Conservation (phyloP, 2,888 invertebrate species). For the Tanypteryx hageni region DNA sequence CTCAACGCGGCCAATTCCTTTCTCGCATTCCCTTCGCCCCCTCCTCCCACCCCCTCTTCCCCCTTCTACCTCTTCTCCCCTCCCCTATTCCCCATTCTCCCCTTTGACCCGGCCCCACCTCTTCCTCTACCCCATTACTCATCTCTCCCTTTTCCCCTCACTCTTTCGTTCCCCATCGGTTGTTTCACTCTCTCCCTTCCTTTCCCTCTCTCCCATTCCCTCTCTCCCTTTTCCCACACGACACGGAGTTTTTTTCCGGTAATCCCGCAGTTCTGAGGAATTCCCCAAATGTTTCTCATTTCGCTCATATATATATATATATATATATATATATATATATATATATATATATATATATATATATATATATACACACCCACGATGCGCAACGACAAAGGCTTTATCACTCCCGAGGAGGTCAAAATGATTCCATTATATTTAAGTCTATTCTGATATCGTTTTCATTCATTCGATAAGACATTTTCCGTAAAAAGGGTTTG, state of each 20-base stretch:
- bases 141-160: not conserved
- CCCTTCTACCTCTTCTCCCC: not conserved
- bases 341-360: not conserved
- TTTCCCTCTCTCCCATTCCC: not conserved
- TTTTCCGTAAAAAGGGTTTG: constrained; percentile 16
- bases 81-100: not conserved
- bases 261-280: not conserved
- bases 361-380: not conserved
- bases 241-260: not conserved
- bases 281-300: not conserved
- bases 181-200: not conserved
- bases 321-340: not conserved
- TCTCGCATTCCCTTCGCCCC: not conserved
- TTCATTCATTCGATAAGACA: not conserved
- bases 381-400: not conserved
- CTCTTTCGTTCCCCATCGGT: not conserved
- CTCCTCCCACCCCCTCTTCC: not conserved
- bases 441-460: not conserved
- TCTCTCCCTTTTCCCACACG: not conserved
- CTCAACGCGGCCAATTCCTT: not conserved
- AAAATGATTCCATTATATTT: not conserved
- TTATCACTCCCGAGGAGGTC: not conserved
- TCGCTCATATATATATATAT: not conserved
- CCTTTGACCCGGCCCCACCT: too few species aligned
- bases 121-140: not conserved